A percentile compares a stretch with the other conserved stretches of the same genome.
Evolutionary conservation across 1,140 invertebrate genomes (phyloP).

Genomic region (Paramacrobiotus metropolitanus): DNA sequence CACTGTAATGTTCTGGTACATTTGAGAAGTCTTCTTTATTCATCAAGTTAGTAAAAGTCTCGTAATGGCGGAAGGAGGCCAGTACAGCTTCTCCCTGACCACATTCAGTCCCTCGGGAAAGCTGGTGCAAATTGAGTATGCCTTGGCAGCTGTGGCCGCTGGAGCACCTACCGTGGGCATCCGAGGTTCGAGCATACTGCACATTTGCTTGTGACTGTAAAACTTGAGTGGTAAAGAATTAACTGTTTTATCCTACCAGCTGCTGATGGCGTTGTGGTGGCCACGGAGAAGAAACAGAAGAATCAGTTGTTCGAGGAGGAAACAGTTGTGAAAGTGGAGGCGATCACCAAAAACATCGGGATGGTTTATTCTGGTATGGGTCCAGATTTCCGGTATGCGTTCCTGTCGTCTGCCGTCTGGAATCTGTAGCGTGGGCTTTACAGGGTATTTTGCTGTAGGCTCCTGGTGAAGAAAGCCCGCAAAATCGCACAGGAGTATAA

Average conservation of each 20-base stretch:
- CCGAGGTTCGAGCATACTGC: constrained; percentile 57
- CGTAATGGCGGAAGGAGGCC: constrained; percentile 31
- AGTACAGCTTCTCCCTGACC: constrained; percentile 93
- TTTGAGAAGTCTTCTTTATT: too few relatives aligned
- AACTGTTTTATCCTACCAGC: constrained; percentile 42
- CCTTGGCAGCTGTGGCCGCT: constrained; percentile 84
- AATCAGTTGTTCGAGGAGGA: constrained; percentile 88
- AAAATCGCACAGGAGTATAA: constrained; percentile 93
- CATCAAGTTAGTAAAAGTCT: too few relatives aligned
- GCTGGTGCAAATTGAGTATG: constrained; percentile 99
- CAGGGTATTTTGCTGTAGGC: constrained; percentile 65
- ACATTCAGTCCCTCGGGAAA: constrained; percentile 96
- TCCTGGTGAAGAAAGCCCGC: constrained; percentile 73
- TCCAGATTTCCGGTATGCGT: constrained; percentile 31
- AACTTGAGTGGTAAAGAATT: too few relatives aligned
- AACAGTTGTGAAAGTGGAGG: constrained; percentile 83
- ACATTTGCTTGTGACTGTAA: constrained; percentile 2
- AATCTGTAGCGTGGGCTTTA: too few relatives aligned
- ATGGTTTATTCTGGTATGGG: constrained; percentile 82
- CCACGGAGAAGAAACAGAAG: constrained; percentile 96
- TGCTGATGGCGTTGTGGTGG: constrained; percentile 79
- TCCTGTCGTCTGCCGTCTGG: too few relatives aligned
- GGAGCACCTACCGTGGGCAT: constrained; percentile 97
- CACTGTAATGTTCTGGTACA: too few relatives aligned
- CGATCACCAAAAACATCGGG: constrained; percentile 80